Conservation (phyloP, 2,888 invertebrate genomes). For the Aphidius colemani region DNA sequence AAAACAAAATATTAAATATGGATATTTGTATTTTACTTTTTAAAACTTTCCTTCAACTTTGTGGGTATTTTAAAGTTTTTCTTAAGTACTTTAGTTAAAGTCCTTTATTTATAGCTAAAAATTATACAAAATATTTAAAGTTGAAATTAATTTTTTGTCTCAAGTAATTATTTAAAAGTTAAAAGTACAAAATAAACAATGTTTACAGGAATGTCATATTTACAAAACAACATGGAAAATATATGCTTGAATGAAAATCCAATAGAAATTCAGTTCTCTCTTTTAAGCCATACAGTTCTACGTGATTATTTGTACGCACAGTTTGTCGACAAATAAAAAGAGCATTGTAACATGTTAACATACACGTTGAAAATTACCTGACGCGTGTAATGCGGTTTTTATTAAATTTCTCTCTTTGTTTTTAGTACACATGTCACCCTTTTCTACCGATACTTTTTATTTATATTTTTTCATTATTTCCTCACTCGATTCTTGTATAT, state of each 20-base stretch:
- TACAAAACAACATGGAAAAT: conserved; percentile 18
- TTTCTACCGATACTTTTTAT: no score
- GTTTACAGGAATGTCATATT: no score
- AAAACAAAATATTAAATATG: no score
- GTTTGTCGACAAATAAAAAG: conserved; percentile 27
- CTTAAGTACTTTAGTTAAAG: no score
- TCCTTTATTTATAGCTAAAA: no score
- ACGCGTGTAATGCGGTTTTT: conserved; percentile 55
- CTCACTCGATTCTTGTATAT: no score
- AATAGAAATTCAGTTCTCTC: neutral
- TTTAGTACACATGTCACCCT: neutral
- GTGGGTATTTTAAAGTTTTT: no score
- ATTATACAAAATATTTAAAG: neutral
- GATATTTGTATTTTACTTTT: no score
- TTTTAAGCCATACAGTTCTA: conserved; percentile 9
- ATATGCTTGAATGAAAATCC: conserved; percentile 23
- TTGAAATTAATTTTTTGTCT: neutral
- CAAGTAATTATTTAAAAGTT: neutral
- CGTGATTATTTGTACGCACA: conserved; percentile 28
- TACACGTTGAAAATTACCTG: conserved; percentile 49
- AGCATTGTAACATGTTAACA: conserved; percentile 35
- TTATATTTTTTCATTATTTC: no score
- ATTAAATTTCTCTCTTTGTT: conserved; percentile 40
- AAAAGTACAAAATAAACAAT: conserved; percentile 20
- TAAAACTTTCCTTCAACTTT: no score